A percentile compares a stretch with the other conserved stretches of the same genome.
These are phyloP conservation scores for Nematostella vectensis DNA, from an alignment of 92 coral and sea anemone genomes.

Conservation along the genomic window DNA sequence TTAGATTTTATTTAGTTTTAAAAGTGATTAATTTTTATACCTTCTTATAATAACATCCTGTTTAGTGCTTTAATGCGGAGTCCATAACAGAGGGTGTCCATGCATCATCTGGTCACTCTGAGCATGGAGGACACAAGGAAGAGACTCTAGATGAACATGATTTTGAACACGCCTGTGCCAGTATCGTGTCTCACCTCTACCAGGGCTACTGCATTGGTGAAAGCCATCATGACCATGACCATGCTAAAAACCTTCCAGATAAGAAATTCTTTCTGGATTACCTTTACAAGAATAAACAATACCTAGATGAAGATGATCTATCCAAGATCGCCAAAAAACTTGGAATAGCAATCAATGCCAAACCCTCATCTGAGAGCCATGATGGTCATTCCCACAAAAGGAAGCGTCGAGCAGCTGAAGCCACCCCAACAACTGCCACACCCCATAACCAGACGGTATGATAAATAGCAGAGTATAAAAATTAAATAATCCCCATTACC, in stretches of 20 bases:
- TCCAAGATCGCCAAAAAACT: conserved; percentile 27
- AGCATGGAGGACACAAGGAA: conserved; percentile 15
- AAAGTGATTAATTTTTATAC: too few relatives aligned
- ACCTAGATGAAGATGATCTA: conserved; percentile 45
- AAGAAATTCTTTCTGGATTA: conserved; percentile 50
- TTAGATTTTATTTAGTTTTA: too few relatives aligned
- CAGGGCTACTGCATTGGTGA: conserved; percentile 64
- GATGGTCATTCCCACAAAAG: conserved; percentile 40
- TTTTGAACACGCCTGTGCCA: conserved; percentile 66
- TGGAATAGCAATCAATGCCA: conserved; percentile 28
- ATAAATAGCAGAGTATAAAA: neutral
- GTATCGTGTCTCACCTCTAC: conserved; percentile 50
- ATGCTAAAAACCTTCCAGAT: conserved; percentile 32
- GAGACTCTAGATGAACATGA: conserved; percentile 48
- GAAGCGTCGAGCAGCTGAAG: conserved; percentile 24
- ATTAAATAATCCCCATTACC: too few relatives aligned
- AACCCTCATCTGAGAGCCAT: conserved; percentile 1
- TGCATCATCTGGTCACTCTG: conserved; percentile 5
- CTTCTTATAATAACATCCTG: too few relatives aligned
- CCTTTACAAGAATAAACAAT: conserved; percentile 23
- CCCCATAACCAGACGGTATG: conserved; percentile 24
- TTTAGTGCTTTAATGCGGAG: conserved; percentile 54
- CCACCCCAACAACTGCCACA: conserved; percentile 6
- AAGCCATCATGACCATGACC: conserved; percentile 22
- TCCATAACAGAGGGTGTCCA: conserved; percentile 19